Evolutionary conservation across 1,140 invertebrate species (phyloP).

Genomic region (Drosophila lowei): DNA sequence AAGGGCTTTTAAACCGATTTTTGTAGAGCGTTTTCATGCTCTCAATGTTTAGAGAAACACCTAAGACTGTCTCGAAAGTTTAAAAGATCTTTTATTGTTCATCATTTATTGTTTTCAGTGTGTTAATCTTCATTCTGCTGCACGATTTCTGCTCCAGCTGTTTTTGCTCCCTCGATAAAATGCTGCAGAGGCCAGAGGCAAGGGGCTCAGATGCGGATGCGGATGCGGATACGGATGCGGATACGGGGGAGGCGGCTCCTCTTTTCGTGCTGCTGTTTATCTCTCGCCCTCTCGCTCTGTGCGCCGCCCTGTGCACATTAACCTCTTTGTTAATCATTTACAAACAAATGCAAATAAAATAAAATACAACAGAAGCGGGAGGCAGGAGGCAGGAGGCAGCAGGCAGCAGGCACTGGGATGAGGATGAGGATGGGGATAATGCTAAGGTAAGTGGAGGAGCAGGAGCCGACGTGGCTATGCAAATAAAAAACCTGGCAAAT

Average conservation of each 20-base stretch:
- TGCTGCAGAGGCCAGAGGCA: background rate
- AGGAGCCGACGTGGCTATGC: slow-evolving; percentile 45
- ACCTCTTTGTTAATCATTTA: slow-evolving; percentile 81
- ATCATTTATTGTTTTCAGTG: background rate
- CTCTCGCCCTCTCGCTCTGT: slow-evolving; percentile 15
- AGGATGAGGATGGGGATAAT: slow-evolving; percentile 19
- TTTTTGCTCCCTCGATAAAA: background rate
- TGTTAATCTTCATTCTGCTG: slow-evolving; percentile 16
- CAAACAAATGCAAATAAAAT: slow-evolving; percentile 81
- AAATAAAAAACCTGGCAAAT: slow-evolving; percentile 71
- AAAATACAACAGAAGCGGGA: slow-evolving; percentile 56
- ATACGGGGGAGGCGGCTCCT: slow-evolving; percentile 4
- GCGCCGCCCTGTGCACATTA: slow-evolving; percentile 63
- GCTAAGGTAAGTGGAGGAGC: slow-evolving; percentile 19
- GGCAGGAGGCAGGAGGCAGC: slow-evolving; percentile 8
- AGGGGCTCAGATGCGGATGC: too few species aligned
- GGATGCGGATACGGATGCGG: too few species aligned
- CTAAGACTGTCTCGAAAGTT: background rate
- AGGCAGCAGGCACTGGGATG: background rate
- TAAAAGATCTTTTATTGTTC: background rate
- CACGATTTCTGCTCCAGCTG: slow-evolving; percentile 19
- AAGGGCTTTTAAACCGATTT: too few species aligned
- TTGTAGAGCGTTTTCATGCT: too few species aligned
- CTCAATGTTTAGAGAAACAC: background rate
- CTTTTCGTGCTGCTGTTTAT: slow-evolving; percentile 48